Conservation (phyloP, 1,140 invertebrate genomes). For the Atta texana region DNA sequence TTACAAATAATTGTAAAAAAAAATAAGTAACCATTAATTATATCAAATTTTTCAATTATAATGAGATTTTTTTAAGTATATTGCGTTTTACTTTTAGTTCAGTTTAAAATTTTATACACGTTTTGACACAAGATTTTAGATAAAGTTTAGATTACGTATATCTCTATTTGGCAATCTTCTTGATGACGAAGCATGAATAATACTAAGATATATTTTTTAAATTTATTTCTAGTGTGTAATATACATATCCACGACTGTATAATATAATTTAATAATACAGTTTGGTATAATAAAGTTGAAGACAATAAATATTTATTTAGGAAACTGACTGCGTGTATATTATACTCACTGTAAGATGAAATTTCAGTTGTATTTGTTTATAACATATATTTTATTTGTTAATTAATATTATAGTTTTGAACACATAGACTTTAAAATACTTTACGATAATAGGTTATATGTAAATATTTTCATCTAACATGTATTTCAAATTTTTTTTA, state of each 20-base stretch:
- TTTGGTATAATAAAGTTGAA: constrained; percentile 14
- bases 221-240: background rate
- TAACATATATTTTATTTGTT: no score
- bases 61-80: background rate
- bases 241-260: background rate
- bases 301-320: constrained; percentile 31
- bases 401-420: no score
- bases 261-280: constrained; percentile 35
- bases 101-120: background rate
- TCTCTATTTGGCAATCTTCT: background rate
- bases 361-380: background rate
- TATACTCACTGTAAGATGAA: background rate
- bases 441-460: no score
- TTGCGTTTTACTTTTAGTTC: background rate
- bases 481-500: no score
- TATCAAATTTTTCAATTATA: background rate
- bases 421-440: no score
- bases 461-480: no score
- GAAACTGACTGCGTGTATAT: background rate
- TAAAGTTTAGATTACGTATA: background rate
- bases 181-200: background rate
- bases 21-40: background rate
- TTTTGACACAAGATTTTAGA: background rate
- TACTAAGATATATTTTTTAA: background rate
- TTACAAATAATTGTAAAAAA: background rate